Evolutionary conservation across 37 sponge, comb jelly and placozoan genomes (phyloP), one percentile per base, ranked within the genome.

Genomic region (Mnemiopsis leidyi): DNA sequence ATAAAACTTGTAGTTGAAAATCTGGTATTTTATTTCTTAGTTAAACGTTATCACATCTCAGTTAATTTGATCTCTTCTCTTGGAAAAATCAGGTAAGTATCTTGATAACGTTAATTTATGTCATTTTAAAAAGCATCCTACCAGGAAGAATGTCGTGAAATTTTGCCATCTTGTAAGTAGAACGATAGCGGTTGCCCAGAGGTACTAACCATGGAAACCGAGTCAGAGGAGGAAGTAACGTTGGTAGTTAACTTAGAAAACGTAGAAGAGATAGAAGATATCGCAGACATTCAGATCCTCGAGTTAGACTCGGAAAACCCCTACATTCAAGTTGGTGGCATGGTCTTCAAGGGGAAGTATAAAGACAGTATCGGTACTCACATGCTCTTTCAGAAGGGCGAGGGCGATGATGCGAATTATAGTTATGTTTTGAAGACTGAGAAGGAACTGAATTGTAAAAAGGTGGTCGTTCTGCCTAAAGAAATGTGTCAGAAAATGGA

Each of bases 401-500:
- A 39, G 1, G 82, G 38, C 0, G 76, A 25, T 24, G 36, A 38
- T 20, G 90, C 48, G 25, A 37, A n/a, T n/a, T 38, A 40, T 38
- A 26, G 16, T n/a, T 85, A 26, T 39, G 26, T 23, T 20, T 24
- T 40, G 61, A 40, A 13, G n/a, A 40, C 90, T 1, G 90, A 40
- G 61, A 85, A 85, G 90, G 90, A 85, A 39, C 40, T 85, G 61
- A 85, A 85, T 0, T 85, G 90, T 85, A 85, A 85, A 23, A 85
- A 85, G 29, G 61, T 85, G 1, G 25, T 40, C 0, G 28, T 85
- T 0, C 24, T 85, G 3, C 90, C 90, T 13, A 85, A 85, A 85
- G 79, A 77, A 3, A 32, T 31, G 79, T 26, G 36, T 1, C 32
- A 34, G 36, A 32, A 77, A 28, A 48, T 48, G 61, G 61, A 13